Base-by-base conservation (phyloP, 2,797 vertebrate genomes). In the Ispidina lecontei region DNA sequence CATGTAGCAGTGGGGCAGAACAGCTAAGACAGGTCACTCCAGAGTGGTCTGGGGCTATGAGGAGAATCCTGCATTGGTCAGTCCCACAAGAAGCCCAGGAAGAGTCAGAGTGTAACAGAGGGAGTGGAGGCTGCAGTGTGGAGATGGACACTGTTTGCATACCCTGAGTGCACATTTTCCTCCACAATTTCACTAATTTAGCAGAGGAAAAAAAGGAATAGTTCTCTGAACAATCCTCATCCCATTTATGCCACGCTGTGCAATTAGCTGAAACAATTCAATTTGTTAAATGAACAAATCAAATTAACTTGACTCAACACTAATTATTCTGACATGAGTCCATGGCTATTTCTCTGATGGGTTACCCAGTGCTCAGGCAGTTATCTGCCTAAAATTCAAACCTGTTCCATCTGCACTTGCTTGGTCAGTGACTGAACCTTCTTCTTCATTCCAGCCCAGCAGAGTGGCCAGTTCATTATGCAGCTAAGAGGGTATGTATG, bases 271-370 rank as follows among this genome's bases (percentile, higher is more conserved):
- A 89, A 96, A 90, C 72, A 89, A 89, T 87, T 87, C 33, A 52
- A 64, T 93, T 89, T 94, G 51, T 94, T 77, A 94, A 90, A 94
- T 85, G 69, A 95, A 73, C 90, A 90, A 93, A 91, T 83, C 47
- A 84, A 88, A 76, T 80, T 81, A 84, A 89, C 46, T 81, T 79
- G 88, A 78, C 63, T 84, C 39, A 70, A 64, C 41, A 33, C 37
- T 68, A 87, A 94, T 93, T 81, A 90, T 85, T 84, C 37, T 90
- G 81, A 89, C 74, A 69, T 25, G n/a, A 0, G 0, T 49, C 68
- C 75, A 60, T 29, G 82, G 41, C 49, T 79, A 52, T 76, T 90
- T 93, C 33, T 84, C 56, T 28, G 31, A 31, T 47, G 78, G 90
- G 29, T 93, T 95, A 68, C 39, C 64, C 31, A 4, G 20, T 39